phyloP scores from a whole-genome alignment of 92 coral and sea anemone species.

The Porites cylindrica region DNA sequence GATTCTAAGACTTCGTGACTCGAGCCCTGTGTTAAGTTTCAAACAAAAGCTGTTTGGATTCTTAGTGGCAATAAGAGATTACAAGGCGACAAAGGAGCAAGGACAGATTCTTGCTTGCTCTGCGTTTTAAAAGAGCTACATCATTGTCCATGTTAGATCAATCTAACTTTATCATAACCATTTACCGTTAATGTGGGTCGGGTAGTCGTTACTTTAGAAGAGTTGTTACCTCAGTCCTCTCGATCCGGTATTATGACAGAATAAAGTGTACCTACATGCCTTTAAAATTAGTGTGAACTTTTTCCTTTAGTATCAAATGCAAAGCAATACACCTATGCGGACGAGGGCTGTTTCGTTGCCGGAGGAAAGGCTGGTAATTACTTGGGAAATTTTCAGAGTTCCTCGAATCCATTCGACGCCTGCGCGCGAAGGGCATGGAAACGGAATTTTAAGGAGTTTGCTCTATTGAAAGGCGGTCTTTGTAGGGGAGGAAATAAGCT shows the following conservation, averaged over 20 bases:
- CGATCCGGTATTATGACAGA: neutral
- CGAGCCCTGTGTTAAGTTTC: no score
- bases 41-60: no score
- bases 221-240: no score
- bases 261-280: neutral
- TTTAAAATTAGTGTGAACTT: neutral
- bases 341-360: constrained; percentile 22
- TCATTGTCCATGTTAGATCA: no score
- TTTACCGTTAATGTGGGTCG: no score
- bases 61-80: no score
- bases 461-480: constrained; percentile 4
- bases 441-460: constrained; percentile 17
- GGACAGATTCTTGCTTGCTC: no score
- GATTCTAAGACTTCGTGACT: no score
- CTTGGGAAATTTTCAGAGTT: neutral
- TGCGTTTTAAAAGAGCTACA: no score
- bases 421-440: neutral
- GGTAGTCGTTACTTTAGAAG: no score
- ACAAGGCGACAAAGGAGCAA: no score
- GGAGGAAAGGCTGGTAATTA: neutral
- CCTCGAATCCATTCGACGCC: neutral
- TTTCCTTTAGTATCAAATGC: neutral
- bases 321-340: neutral
- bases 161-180: no score
- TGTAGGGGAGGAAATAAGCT: constrained; percentile 25